These are phyloP conservation scores for Silurus asotus DNA, from an alignment of 2,113 vertebrate species.

Conservation along the genomic window DNA sequence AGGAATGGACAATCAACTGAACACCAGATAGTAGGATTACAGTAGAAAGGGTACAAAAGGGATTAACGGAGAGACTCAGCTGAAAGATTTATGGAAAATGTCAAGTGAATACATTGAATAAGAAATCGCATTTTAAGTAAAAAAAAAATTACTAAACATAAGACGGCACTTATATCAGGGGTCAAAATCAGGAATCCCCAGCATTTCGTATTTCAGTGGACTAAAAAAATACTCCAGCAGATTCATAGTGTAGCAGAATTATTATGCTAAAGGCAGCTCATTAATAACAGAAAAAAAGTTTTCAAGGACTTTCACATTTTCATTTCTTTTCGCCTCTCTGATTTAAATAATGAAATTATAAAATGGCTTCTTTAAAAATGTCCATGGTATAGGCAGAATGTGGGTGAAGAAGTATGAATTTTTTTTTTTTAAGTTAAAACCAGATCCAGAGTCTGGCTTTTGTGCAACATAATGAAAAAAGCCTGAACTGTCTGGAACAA, in stretches of 20 bases:
- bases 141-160: background rate
- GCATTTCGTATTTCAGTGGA: background rate
- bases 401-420: background rate
- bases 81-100: background rate
- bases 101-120: background rate
- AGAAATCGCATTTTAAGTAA: background rate
- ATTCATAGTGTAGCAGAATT: background rate
- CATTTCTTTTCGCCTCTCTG: background rate
- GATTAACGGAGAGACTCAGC: slow-evolving; percentile 6
- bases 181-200: background rate
- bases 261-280: background rate
- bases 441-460: background rate
- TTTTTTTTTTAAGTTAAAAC: background rate
- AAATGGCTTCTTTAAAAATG: background rate
- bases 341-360: background rate
- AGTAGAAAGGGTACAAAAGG: slow-evolving; percentile 6
- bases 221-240: background rate
- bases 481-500: background rate
- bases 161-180: background rate
- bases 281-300: background rate
- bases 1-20: background rate
- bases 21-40: slow-evolving; percentile 14
- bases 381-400: background rate
- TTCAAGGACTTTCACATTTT: background rate
- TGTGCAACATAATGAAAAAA: background rate